Evolutionary conservation across 2,888 invertebrate genomes (phyloP), one percentile per base, ranked within the genome.

Genomic region (Emmelina monodactyla): DNA sequence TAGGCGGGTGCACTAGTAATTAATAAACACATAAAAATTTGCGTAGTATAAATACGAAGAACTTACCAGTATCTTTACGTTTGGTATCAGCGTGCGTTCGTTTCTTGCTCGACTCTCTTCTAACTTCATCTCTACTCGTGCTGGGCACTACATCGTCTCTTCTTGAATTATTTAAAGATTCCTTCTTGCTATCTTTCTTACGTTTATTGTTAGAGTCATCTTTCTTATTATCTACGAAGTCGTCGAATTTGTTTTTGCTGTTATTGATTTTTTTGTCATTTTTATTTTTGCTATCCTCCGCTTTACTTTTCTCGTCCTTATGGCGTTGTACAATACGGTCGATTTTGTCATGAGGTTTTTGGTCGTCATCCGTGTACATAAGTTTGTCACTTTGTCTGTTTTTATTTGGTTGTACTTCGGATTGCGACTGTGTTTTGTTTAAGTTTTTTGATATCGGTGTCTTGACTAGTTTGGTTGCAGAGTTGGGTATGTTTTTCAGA

Each of bases 351-450:
- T 81, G 53, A 1, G 66, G 65, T 12, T 14, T 31, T 9, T 46
- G 44, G 32, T 83, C 81, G 3, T 82, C 82, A 3, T 70, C 59
- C 0, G 64, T 62, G 47, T 83, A 85, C 22, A 83, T 43, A 1
- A 85, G 55, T n/a, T 50, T 51, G 33, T 70, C 58, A 11, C 82
- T 61, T 41, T 76, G 68, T 19, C 64, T 42, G 40, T 53, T 46
- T 0, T 46, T 9, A 3, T n/a, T 12, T 11, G 33, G 29, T 6
- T 38, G 39, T 2, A 28, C 16, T 4, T 30, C 28, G 9, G 11
- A 28, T 32, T 36, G n/a, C 29, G 35, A 12, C 25, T 35, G 16
- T 12, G 15, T 14, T 14, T 14, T 11, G 11, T 15, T 28, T 14
- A 12, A 6, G 15, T 4, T 3, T 36, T 62, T 62, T 22, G 41